These are phyloP conservation scores for Rutpela maculata DNA, from an alignment of 2,888 invertebrate genomes.

Conservation along the genomic window DNA sequence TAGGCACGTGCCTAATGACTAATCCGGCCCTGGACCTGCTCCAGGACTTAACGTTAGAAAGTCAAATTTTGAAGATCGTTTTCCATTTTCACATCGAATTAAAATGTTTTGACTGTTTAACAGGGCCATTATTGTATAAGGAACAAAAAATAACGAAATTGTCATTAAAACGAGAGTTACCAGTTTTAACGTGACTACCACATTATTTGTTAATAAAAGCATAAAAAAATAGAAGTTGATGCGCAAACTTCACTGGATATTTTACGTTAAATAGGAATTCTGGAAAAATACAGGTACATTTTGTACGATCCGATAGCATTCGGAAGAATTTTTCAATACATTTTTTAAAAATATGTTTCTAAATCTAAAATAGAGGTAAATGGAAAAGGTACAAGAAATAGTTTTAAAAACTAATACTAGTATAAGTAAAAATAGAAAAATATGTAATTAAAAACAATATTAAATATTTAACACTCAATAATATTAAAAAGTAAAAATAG, in stretches of 20 bases:
- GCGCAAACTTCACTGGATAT: conserved; percentile 24
- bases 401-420: conserved; percentile 60
- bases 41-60: too few species aligned
- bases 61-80: too few species aligned
- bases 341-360: conserved; percentile 34
- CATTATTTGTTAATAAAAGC: not conserved
- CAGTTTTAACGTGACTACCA: not conserved
- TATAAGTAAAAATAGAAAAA: conserved; percentile 67
- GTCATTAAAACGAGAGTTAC: not conserved
- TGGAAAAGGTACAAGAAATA: conserved; percentile 64
- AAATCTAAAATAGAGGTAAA: conserved; percentile 57
- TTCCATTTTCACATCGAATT: too few species aligned
- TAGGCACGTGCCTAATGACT: too few species aligned
- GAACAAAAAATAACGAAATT: not conserved
- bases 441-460: conserved; percentile 67
- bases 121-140: too few species aligned
- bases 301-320: conserved; percentile 30
- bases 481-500: conserved; percentile 67
- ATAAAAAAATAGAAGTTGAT: not conserved
- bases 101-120: too few species aligned
- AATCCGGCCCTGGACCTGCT: too few species aligned
- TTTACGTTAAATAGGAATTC: conserved; percentile 28
- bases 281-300: conserved; percentile 43
- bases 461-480: conserved; percentile 64
- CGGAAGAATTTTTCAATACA: conserved; percentile 33